phyloP scores from a whole-genome alignment of 2,113 vertebrate genomes.

The Sitta europaea region DNA sequence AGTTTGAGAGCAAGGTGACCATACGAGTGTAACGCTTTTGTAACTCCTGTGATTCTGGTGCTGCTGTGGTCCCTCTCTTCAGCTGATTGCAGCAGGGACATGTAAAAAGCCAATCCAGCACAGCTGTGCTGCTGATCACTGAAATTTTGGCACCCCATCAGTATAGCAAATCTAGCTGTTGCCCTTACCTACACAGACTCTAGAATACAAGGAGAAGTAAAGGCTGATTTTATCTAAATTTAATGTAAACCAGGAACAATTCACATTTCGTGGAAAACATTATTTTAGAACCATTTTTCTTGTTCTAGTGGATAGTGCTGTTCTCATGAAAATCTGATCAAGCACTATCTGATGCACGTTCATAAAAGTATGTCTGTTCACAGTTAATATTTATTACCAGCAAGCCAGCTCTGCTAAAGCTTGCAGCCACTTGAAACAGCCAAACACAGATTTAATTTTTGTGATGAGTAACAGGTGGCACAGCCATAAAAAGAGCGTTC shows the following conservation, averaged over 20 bases:
- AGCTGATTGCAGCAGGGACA: neutral
- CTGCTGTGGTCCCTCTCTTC: neutral
- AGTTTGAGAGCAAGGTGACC: conserved; percentile 86
- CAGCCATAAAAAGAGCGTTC: conserved; percentile 23
- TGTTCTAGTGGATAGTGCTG: neutral
- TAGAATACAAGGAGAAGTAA: neutral
- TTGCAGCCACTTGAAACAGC: neutral
- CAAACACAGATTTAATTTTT: neutral
- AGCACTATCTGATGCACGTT: neutral
- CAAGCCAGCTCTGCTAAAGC: neutral
- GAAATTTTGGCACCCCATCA: neutral
- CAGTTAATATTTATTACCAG: neutral
- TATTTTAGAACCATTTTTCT: neutral
- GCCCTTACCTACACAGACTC: neutral
- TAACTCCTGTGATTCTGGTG: neutral
- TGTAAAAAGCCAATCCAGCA: neutral
- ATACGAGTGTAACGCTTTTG: neutral
- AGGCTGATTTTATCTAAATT: neutral
- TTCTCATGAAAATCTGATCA: neutral
- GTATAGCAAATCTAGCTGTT: neutral
- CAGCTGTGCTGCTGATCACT: neutral
- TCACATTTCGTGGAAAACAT: neutral
- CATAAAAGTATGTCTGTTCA: neutral
- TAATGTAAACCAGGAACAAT: neutral
- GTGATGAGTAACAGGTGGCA: conserved; percentile 2